Conservation (phyloP, 1,140 invertebrate species). For the Bicyclus anynana region DNA sequence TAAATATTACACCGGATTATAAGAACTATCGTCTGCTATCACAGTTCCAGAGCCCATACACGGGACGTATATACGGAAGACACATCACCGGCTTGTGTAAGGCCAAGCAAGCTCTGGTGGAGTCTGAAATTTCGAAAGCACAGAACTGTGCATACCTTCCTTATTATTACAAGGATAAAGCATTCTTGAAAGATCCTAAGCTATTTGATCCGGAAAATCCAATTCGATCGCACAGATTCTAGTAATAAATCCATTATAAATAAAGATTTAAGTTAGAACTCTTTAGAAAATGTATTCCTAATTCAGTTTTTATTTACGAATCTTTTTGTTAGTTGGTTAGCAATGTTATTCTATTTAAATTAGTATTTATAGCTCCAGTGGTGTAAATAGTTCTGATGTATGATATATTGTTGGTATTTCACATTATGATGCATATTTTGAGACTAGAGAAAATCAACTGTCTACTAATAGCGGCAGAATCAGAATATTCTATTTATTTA, state of each 20-base stretch:
- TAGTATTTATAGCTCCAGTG: too few relatives aligned
- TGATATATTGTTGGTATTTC: too few relatives aligned
- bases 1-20: slow-evolving; percentile 90
- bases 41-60: slow-evolving; percentile 96
- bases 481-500: too few relatives aligned
- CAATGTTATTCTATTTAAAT: too few relatives aligned
- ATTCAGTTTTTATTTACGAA: too few relatives aligned
- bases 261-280: neutral
- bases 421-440: too few relatives aligned
- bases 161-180: slow-evolving; percentile 84
- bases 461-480: too few relatives aligned
- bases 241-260: slow-evolving; percentile 32
- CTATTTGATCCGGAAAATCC: slow-evolving; percentile 91
- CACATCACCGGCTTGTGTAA: slow-evolving; percentile 94
- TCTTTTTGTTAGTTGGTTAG: too few relatives aligned
- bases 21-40: slow-evolving; percentile 95
- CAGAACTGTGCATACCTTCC: slow-evolving; percentile 87
- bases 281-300: too few relatives aligned
- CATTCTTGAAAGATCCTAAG: slow-evolving; percentile 89
- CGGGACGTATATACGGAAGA: slow-evolving; percentile 92
- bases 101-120: slow-evolving; percentile 83
- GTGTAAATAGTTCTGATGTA: too few relatives aligned
- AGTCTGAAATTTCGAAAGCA: slow-evolving; percentile 85
- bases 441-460: too few relatives aligned
- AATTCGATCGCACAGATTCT: slow-evolving; percentile 87